Evolutionary conservation across 2,888 invertebrate genomes (phyloP), one percentile per base, ranked within the genome.

Genomic region (Macaria notata): DNA sequence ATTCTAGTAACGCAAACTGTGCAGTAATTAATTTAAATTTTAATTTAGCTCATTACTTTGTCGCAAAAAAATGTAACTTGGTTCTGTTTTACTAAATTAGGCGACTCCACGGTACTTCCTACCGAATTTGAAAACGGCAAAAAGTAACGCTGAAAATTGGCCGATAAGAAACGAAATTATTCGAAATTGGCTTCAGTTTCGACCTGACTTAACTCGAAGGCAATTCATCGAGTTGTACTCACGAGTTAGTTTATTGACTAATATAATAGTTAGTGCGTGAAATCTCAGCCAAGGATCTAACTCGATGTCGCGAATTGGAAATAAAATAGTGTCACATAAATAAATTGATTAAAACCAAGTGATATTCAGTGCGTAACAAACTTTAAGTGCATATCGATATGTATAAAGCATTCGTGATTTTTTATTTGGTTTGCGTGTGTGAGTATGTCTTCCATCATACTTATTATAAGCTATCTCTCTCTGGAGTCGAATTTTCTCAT

Each of bases 111-210:
- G 39, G 52, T 46, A 39, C 48, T 38, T 49, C 46, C 31, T 44
- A 38, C 39, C 54, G 36, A 61, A 61, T 9, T 56, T 53, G 43
- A 33, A 49, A 57, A 46, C 38, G 41, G 56, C 50, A 59, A 59
- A 53, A 56, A 62, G 39, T 54, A 43, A 46, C 39, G 51, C 45
- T 51, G 47, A 51, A 59, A 54, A 54, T 55, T 44, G 58, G 55
- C 49, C 54, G 62, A 56, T 61, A 54, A 65, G 65, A 59, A 62
- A 54, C 59, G 54, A 56, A 64, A 61, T 63, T 55, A 39, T 56
- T 59, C 46, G 50, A 61, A 54, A 58, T 43, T 33, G 5, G 46
- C 41, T 62, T 53, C 59, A 59, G 58, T 62, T 33, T 51, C 51
- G 31, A 49, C 54, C 49, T 46, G 51, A 36, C 47, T 33, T 54